Base-by-base conservation (phyloP, 2,113 vertebrate genomes). In the Cairina moschata region DNA sequence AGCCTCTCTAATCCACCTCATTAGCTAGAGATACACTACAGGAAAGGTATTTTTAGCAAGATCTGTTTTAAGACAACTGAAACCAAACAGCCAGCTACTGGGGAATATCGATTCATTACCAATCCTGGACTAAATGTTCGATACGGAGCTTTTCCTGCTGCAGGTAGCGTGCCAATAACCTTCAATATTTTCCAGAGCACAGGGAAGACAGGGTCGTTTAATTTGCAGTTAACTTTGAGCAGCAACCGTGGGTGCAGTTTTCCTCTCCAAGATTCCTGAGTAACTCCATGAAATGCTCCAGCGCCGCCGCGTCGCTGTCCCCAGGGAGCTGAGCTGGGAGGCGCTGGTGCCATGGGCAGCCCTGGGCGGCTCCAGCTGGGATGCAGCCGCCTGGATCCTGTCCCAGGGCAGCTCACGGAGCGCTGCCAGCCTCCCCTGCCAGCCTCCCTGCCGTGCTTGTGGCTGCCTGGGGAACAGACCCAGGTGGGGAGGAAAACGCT, bases 21-120 rank as follows among this genome's bases (percentile, higher is more conserved):
- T 95, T 91, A 95, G 91, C 92, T 85, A 60, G 74, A 90, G 71
- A 83, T 73, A 71, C 84, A 75, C 94, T 94, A 92, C 91, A 96
- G 95, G 95, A 96, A 95, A 91, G 93, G 66, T 97, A 95, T 96
- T 97, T 96, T 88, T 96, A 96, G 96, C 92, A 91, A 90, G 93
- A 72, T 90, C 94, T 93, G 95, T 95, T 96, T 96, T 96, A 95
- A 96, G 96, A 90, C 87, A 86, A 67, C 84, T 85, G 93, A 95
- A 95, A 96, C 89, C 87, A 60, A 96, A 92, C 84, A 90, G 91
- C 84, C 83, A 91, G 84, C 86, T 94, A 50, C 91, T 86, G 92
- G 81, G 91, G 79, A 72, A 18, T 95, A 97, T 97, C 8, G 95
- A 97, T 96, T 91, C 93, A 83, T 86, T 91, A 94, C 96, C 96